Evolutionary conservation across 2,113 vertebrate genomes (phyloP).

Genomic region (Sciurus niger): DNA sequence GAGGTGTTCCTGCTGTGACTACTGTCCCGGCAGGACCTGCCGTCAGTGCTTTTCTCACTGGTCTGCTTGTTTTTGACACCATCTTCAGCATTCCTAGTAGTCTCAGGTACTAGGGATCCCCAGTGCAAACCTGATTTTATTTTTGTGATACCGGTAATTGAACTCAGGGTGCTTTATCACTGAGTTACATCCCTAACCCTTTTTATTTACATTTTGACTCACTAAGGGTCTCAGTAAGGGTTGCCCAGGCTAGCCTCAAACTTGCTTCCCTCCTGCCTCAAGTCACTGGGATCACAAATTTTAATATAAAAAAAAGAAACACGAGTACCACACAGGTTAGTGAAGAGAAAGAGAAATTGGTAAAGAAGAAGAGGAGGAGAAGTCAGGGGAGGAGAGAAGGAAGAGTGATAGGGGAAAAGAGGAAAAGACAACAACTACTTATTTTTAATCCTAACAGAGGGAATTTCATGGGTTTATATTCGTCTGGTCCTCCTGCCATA

Average conservation of each 20-base stretch:
- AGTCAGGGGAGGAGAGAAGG: background rate
- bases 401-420: accelerated
- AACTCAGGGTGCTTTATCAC: too few relatives aligned
- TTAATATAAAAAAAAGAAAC: background rate
- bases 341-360: background rate
- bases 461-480: background rate
- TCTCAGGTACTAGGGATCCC: background rate
- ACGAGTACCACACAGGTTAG: background rate
- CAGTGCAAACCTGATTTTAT: background rate
- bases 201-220: too few relatives aligned
- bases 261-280: too few relatives aligned
- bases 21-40: background rate
- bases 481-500: background rate
- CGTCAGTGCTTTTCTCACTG: background rate
- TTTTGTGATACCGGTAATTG: too few relatives aligned
- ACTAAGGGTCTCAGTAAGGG: too few relatives aligned
- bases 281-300: background rate
- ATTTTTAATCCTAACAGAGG: background rate
- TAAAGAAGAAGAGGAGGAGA: background rate
- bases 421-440: background rate
- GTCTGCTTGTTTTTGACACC: background rate
- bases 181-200: too few relatives aligned
- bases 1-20: background rate
- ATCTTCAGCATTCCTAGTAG: background rate
- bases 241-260: too few relatives aligned